phyloP scores from a whole-genome alignment of 2,888 invertebrate species.

The Neoaliturus tenellus region DNA sequence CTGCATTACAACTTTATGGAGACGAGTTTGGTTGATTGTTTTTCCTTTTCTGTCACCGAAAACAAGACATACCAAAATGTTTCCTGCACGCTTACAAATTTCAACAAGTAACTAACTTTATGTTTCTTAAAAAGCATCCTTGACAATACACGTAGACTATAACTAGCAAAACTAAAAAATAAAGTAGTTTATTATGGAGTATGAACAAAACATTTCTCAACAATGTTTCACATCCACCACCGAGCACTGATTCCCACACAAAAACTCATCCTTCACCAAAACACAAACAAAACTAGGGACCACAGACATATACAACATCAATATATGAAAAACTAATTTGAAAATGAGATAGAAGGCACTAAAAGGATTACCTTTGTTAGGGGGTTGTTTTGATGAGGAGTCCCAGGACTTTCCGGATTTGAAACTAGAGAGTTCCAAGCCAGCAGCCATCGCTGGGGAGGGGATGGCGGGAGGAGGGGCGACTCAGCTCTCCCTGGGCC shows the following conservation, averaged over 20 bases:
- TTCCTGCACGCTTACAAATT: too few relatives aligned
- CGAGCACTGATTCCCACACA: not conserved
- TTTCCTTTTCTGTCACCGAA: too few relatives aligned
- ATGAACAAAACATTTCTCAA: too few relatives aligned
- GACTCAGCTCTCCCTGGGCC: constrained; percentile 15
- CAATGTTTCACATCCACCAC: not conserved
- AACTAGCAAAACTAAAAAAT: too few relatives aligned
- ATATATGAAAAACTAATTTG: not conserved
- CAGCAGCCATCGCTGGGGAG: constrained; percentile 46
- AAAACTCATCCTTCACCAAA: not conserved
- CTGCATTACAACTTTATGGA: too few relatives aligned
- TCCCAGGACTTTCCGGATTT: constrained; percentile 34
- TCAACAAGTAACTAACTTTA: too few relatives aligned
- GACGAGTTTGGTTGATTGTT: too few relatives aligned
- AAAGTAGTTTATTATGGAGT: too few relatives aligned
- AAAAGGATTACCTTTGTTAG: constrained; percentile 36
- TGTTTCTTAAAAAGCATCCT: too few relatives aligned
- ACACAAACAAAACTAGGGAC: not conserved
- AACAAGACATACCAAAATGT: too few relatives aligned
- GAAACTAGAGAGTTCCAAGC: constrained; percentile 53
- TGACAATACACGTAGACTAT: too few relatives aligned
- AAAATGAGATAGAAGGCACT: not conserved
- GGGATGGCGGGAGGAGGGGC: constrained; percentile 43
- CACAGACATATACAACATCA: not conserved
- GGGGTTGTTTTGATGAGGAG: not conserved